A percentile compares a stretch with the other conserved stretches of the same genome.
phyloP scores from a whole-genome alignment of 1,140 invertebrate species.

The Hypothenemus hampei region DNA sequence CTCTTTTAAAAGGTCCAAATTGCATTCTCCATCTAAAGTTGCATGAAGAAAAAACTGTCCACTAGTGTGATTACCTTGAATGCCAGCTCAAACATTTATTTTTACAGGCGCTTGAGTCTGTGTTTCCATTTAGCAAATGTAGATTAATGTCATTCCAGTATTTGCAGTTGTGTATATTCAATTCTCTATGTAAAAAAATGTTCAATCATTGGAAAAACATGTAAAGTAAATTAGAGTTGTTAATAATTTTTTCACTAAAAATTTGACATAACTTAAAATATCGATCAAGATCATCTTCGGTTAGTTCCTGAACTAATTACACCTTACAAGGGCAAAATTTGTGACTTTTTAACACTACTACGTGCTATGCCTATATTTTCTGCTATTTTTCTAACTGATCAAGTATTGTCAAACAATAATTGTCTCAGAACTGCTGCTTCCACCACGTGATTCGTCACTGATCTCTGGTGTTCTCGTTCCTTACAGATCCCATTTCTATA shows the following conservation, averaged over 20 bases:
- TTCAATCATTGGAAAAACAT: background rate
- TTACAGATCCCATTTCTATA: background rate
- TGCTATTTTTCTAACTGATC: background rate
- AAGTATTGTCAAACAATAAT: background rate
- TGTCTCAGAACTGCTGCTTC: background rate
- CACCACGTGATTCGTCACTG: background rate
- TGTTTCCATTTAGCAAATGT: background rate
- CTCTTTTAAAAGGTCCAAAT: background rate
- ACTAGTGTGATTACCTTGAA: background rate
- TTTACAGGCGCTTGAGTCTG: background rate
- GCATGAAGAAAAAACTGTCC: background rate
- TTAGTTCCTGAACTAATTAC: background rate
- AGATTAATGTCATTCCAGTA: background rate
- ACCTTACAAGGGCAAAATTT: background rate
- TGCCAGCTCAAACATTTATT: too few species aligned
- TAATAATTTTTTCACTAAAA: background rate
- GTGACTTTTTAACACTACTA: background rate
- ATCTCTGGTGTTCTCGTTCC: background rate
- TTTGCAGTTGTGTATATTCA: background rate
- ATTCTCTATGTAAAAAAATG: background rate
- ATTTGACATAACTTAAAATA: background rate
- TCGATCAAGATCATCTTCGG: background rate
- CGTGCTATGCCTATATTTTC: background rate
- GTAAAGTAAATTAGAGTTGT: background rate
- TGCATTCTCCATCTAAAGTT: background rate